Percentiles rank a stretch among this genome's conserved stretches.
Evolutionary conservation across 2,888 invertebrate species (phyloP).

Genomic region (Steinernema carpocapsae): DNA sequence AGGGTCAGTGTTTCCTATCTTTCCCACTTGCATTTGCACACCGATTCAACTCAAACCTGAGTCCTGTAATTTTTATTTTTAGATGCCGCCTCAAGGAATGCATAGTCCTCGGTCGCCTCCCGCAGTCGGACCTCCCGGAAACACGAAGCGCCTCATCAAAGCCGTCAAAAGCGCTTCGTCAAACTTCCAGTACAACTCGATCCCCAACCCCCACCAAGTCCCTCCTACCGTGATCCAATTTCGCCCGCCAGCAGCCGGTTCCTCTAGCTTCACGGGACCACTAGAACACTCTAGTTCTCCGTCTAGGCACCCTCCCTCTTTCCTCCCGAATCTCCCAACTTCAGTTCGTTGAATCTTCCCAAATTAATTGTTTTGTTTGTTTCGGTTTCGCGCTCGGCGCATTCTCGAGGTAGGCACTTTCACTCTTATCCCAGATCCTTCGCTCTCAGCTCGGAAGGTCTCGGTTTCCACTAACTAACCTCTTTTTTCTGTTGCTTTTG

Average conservation of each 20-base stretch:
- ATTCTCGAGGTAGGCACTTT: conserved; percentile 21
- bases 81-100: conserved; percentile 5
- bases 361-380: conserved; percentile 9
- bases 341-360: conserved; percentile 16
- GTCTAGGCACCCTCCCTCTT: neutral
- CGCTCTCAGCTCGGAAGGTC: conserved; percentile 2
- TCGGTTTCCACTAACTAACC: conserved; percentile 27
- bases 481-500: conserved; percentile 20
- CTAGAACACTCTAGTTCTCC: neutral
- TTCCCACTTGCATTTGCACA: no score
- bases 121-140: conserved; percentile 49
- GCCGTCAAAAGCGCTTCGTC: conserved; percentile 36
- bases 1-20: conserved; percentile 45
- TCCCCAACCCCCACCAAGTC: neutral
- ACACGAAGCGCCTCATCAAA: conserved; percentile 56
- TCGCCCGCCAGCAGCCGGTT: conserved; percentile 45
- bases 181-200: conserved; percentile 32
- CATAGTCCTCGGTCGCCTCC: conserved; percentile 41
- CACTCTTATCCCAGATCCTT: neutral
- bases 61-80: neutral
- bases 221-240: conserved; percentile 27
- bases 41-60: neutral
- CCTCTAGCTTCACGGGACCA: conserved; percentile 34
- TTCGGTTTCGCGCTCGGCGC: conserved; percentile 30
- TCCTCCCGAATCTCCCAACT: conserved; percentile 22